Base-by-base conservation (phyloP, 2,797 vertebrate genomes). In the Hyperoplus immaculatus region DNA sequence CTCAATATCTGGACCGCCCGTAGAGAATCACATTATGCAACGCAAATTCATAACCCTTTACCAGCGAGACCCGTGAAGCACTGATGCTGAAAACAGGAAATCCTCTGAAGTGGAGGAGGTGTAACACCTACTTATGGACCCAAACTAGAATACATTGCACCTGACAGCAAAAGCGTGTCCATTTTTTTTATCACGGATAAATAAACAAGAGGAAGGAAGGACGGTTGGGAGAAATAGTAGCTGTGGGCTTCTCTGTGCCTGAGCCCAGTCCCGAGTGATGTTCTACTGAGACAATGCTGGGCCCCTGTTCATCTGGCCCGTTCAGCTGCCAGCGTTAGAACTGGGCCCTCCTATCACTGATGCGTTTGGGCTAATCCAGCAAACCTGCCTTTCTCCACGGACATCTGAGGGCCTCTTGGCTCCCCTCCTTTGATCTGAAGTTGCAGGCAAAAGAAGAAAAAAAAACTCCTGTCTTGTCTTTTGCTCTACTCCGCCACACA, bases 281-380 rank as follows among this genome's bases (percentile, higher is more conserved):
- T 64, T 70, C 66, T 47, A 68, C 12, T 42, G 59, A 80, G 82
- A 87, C 84, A 86, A 87, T 78, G 15, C 64, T 73, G 75, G 80
- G 69, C 58, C 54, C 65, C 38, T 1, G 15, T 61, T 87, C 72
- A 72, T 77, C 66, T 87, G 81, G 76, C 75, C 69, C 69, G 57
- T 45, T 65, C 58, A 71, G 75, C 82, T 82, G 82, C 82, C 87
- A 81, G 57, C 42, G 36, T 82, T 74, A 66, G 73, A 65, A 74
- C 29, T 29, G 77, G 77, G 70, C 77, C 66, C 63, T 86, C 78
- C 87, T 86, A 86, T 90, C 85, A 85, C 63, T 89, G 69, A 51
- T 88, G 74, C 69, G 71, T 91, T 82, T 82, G 67, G 59, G 81
- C 64, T 88, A 92, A 92, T 94, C 89, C 89, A 68, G 72, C 71